These are phyloP conservation scores for Channallabes apus DNA, from an alignment of 2,797 vertebrate genomes.

Conservation along the genomic window DNA sequence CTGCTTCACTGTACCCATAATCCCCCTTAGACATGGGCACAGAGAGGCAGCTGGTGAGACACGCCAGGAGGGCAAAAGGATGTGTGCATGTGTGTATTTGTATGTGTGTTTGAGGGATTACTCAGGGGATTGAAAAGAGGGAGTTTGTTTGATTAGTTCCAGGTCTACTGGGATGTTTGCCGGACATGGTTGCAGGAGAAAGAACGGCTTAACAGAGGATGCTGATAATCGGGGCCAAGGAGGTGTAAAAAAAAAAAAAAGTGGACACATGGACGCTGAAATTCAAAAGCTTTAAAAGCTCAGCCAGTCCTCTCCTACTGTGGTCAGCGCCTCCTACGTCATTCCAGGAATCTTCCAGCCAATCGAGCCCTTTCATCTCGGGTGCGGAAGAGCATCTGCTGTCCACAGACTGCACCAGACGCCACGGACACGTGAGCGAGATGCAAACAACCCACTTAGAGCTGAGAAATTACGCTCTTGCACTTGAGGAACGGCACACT, in stretches of 20 bases:
- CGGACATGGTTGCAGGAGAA: slow-evolving; percentile 25
- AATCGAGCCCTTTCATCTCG: slow-evolving; percentile 42
- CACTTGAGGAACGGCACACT: slow-evolving; percentile 51
- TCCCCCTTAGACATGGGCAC: slow-evolving; percentile 43
- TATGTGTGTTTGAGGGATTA: slow-evolving; percentile 40
- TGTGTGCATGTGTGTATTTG: slow-evolving; percentile 14
- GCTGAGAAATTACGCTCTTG: slow-evolving; percentile 29
- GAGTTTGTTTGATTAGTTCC: slow-evolving; percentile 56
- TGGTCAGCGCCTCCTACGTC: slow-evolving; percentile 35
- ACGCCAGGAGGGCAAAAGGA: slow-evolving; percentile 26
- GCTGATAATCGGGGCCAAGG: slow-evolving; percentile 44
- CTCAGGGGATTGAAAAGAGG: slow-evolving; percentile 43
- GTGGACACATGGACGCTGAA: background rate
- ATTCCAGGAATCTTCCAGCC: slow-evolving; percentile 39
- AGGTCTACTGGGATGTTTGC: slow-evolving; percentile 44
- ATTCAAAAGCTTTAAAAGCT: background rate
- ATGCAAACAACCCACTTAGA: slow-evolving; percentile 31
- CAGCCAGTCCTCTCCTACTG: slow-evolving; percentile 39
- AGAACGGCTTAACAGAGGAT: slow-evolving; percentile 31
- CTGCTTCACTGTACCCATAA: slow-evolving; percentile 46
- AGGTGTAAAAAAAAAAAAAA: slow-evolving; percentile 6
- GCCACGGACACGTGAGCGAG: slow-evolving; percentile 16
- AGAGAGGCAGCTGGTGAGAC: slow-evolving; percentile 35
- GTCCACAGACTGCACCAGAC: slow-evolving; percentile 37
- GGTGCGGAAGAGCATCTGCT: slow-evolving; percentile 45